Percentiles rank a stretch among this genome's conserved stretches.
Evolutionary conservation across 92 coral and sea anemone genomes (phyloP).

Genomic region (Bergia sp.): DNA sequence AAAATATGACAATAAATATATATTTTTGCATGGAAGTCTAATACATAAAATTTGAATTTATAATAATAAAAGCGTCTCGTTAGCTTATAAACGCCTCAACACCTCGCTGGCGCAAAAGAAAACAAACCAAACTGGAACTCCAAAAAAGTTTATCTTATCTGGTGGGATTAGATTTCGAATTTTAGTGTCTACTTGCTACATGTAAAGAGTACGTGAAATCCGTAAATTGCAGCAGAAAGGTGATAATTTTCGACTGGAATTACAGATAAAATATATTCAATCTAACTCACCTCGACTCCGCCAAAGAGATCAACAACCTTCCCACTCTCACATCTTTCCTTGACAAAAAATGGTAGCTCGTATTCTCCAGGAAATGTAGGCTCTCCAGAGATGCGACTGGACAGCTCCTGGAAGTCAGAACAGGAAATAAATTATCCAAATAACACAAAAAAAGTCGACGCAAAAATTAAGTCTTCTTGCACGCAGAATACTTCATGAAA

Average conservation of each 20-base stretch:
- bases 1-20: neutral
- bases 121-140: constrained; percentile 22
- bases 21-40: neutral
- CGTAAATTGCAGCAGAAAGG: neutral
- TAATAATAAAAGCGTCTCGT: neutral
- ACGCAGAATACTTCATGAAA: neutral
- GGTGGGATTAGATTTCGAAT: neutral
- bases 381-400: constrained; percentile 35
- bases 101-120: constrained; percentile 7
- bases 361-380: constrained; percentile 45
- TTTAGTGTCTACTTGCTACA: neutral
- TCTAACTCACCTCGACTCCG: constrained; percentile 80
- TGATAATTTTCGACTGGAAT: neutral
- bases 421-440: constrained; percentile 9
- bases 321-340: constrained; percentile 60
- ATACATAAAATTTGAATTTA: neutral
- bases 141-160: neutral
- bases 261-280: neutral
- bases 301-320: constrained; percentile 76
- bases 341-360: constrained; percentile 39
- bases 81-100: constrained; percentile 16
- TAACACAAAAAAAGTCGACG: neutral
- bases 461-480: neutral
- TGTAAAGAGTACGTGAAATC: neutral
- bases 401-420: constrained; percentile 61